Evolutionary conservation across 1,140 invertebrate genomes (phyloP), one percentile per base, ranked within the genome.

Genomic region (Drosophila nebulosa): DNA sequence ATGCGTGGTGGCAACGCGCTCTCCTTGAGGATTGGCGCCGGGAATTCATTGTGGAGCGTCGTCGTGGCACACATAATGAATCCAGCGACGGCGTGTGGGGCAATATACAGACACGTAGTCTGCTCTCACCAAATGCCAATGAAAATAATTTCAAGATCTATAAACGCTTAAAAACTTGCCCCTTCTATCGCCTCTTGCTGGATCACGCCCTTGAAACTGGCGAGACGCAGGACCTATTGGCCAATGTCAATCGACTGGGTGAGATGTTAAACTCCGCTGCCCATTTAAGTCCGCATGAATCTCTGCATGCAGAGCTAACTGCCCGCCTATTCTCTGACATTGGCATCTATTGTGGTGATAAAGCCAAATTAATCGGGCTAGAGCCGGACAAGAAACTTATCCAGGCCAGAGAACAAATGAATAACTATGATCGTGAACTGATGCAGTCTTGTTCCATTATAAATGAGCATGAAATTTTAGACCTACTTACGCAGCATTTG

Each of bases 1-100:
- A 91, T 22, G 73, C 65, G 9, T 91, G 90, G 90, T 91, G 89
- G 90, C 78, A 61, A 0, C 66, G 75, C 5, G 89, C 78, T 4
- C 36, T 67, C 1, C 69, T 91, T 1, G 61, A 86, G 46, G 91
- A 91, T 66, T 76, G 64, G 39, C 73, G 69, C 0, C 46, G 62
- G 14, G 90, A 91, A 68, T 91, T 78, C 39, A 65, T 91, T 9
- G 78, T 90, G 24, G 76, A 91, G 56, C 52, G 60, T 32, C 30
- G 60, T 3, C 10, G 0, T 53, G 59, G 42, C 22, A 1, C 10
- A 10, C 32, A 27, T 10, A 21, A 6, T 5, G 9, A 10, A 21
- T n/a, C n/a, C n/a, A n/a, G 14, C 10, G 39, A 16, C 16, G 32
- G 42, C 12, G 0, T 27, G 35, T 30, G 27, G 0, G 24, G 59